Conservation (phyloP, 1,140 invertebrate genomes). For the Caenorhabditis latens region DNA sequence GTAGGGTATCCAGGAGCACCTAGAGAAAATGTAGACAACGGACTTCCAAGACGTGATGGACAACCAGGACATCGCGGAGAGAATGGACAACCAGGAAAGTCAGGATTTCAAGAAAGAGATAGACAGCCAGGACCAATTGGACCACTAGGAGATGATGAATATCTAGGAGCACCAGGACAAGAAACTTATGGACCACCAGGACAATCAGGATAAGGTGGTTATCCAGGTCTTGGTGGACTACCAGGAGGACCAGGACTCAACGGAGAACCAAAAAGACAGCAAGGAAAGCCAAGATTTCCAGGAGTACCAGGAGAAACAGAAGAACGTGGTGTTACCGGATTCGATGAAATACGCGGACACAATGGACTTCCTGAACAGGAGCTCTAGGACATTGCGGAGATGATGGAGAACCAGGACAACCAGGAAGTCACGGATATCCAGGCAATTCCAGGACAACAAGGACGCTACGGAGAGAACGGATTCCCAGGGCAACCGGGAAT, state of each 20-base stretch:
- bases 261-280: constrained; percentile 67
- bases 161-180: constrained; percentile 66
- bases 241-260: constrained; percentile 63
- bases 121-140: constrained; percentile 66
- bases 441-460: constrained; percentile 66
- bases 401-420: constrained; percentile 62
- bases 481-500: constrained; percentile 63
- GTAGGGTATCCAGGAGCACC: constrained; percentile 64
- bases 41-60: constrained; percentile 60
- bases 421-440: constrained; percentile 60
- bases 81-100: constrained; percentile 63
- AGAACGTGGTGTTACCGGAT: constrained; percentile 59
- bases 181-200: constrained; percentile 63
- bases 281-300: constrained; percentile 63
- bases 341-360: constrained; percentile 61
- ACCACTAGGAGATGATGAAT: constrained; percentile 64
- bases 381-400: constrained; percentile 60
- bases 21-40: constrained; percentile 63
- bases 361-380: constrained; percentile 66
- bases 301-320: constrained; percentile 67
- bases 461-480: constrained; percentile 64
- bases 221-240: constrained; percentile 68
- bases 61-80: constrained; percentile 68
- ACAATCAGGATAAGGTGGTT: constrained; percentile 62
- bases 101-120: constrained; percentile 64